Conservation (phyloP, 2,888 invertebrate species). For the Ennomos erosarius region DNA sequence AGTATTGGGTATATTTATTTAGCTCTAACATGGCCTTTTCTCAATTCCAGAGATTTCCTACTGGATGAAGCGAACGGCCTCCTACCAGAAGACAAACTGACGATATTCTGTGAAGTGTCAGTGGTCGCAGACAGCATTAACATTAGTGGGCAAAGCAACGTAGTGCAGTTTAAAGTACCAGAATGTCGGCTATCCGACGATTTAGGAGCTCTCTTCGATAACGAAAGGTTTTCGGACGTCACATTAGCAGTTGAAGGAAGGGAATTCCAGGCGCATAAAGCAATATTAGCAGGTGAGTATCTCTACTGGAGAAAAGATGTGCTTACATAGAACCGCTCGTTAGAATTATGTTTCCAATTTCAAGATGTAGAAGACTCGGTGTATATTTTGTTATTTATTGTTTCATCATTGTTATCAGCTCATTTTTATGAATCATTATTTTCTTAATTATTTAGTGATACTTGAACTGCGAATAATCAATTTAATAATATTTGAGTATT, state of each 20-base stretch:
- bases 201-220: conserved; percentile 97
- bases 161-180: conserved; percentile 98
- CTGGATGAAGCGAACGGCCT: conserved; percentile 99
- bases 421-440: too few relatives aligned
- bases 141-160: conserved; percentile 99
- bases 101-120: conserved; percentile 98
- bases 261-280: conserved; percentile 98
- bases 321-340: too few relatives aligned
- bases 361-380: too few relatives aligned
- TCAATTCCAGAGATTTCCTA: conserved; percentile 93
- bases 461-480: too few relatives aligned
- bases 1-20: not conserved
- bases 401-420: too few relatives aligned
- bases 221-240: conserved; percentile 98
- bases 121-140: conserved; percentile 99
- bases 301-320: conserved; percentile 1
- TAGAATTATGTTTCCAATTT: too few relatives aligned
- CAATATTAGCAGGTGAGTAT: conserved; percentile 94
- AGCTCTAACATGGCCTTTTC: conserved; percentile 20
- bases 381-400: too few relatives aligned
- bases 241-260: conserved; percentile 96
- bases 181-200: conserved; percentile 98
- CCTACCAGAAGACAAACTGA: conserved; percentile 99
- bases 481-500: too few relatives aligned
- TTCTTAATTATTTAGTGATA: too few relatives aligned